A percentile compares a stretch with the other conserved stretches of the same genome.
Conservation (phyloP, 2,797 vertebrate genomes). For the Psittacula echo region DNA sequence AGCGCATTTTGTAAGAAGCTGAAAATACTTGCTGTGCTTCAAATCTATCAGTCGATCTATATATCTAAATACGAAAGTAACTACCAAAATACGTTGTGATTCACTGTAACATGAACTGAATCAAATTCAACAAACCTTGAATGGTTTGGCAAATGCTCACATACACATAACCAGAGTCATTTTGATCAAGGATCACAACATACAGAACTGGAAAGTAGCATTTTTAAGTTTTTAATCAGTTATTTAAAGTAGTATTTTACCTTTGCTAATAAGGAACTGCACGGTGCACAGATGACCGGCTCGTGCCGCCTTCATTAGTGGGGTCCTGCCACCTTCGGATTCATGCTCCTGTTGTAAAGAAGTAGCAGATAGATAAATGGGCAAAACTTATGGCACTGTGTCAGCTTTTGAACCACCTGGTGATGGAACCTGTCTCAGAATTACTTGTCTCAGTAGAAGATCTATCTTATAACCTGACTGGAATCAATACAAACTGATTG, state of each 20-base stretch:
- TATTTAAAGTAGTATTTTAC: slow-evolving; percentile 72
- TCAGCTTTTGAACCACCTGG: neutral
- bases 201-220: neutral
- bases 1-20: neutral
- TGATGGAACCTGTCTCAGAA: neutral
- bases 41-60: neutral
- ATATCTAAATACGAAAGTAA: neutral
- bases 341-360: slow-evolving; percentile 89
- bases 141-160: neutral
- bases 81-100: neutral
- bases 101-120: neutral
- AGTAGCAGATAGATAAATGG: neutral
- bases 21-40: neutral
- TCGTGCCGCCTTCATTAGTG: slow-evolving; percentile 98
- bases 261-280: slow-evolving; percentile 99
- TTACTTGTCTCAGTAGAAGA: neutral
- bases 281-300: slow-evolving; percentile 98
- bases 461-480: neutral
- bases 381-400: neutral
- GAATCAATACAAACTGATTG: neutral
- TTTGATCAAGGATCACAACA: neutral
- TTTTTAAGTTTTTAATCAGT: neutral
- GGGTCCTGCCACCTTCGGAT: slow-evolving; percentile 98
- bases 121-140: neutral
- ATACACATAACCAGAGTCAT: neutral